Base-by-base conservation (phyloP, 2,797 vertebrate species). In the Pitangus sulphuratus region DNA sequence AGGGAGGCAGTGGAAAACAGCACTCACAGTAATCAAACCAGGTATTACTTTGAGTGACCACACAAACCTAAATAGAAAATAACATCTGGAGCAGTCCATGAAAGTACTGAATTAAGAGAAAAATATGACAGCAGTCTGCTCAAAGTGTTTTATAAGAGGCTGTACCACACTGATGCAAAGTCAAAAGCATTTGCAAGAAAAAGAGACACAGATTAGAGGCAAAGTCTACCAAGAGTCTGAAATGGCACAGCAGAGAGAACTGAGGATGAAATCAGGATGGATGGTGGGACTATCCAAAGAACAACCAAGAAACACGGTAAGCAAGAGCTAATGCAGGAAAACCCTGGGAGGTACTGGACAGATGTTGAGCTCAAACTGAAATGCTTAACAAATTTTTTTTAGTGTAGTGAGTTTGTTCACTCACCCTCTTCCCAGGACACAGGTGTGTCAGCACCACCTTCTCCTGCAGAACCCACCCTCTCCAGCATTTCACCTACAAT, bases 361-460 rank as follows among this genome's bases (percentile, higher is more conserved):
- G 11, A 3, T 1, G 12, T 4, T 60, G 14, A 84, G 57, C n/a
- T 45, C 22, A 1, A 68, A 71, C 14, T 35, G 22, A 61, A 72
- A 69, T 3, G 19, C 26, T 76, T 28, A 45, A 21, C 6, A 26
- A 9, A 20, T 5, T 11, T 51, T 51, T 66, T 66, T 48, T 5
- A 40, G 15, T 31, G 18, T 2, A 50, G 5, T 6, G 26, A 69
- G 15, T 60, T 75, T 19, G 11, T 21, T 50, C 9, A 48, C 15
- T 82, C 28, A 13, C n/a, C 17, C 26, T 71, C 65, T 51, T 15
- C 26, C 64, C 31, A 42, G 16, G 54, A 72, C 6, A 76, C 47
- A 70, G 20, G 21, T 1, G 0, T 15, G 11, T 8, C 35, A 11
- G 37, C 56, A 89, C 4, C 40, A 25, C 1, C 0, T 5, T 39